phyloP scores from a whole-genome alignment of 2,113 vertebrate genomes.

The Phalacrocorax carbo region DNA sequence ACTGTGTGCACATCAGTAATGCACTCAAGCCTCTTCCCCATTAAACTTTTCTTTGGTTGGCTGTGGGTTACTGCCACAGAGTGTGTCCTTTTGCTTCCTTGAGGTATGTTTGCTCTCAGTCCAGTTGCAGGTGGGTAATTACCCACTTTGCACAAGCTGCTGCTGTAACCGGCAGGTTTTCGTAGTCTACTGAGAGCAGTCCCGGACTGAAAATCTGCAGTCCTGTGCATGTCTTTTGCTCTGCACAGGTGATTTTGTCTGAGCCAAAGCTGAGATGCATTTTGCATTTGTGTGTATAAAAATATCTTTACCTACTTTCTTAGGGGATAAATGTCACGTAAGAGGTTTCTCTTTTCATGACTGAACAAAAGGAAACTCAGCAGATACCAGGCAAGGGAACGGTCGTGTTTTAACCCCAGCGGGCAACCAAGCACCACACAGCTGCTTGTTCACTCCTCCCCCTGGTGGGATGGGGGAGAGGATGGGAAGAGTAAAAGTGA shows the following conservation, averaged over 20 bases:
- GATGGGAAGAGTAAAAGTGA: too few species aligned
- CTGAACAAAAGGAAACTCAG: neutral
- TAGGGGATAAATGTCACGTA: neutral
- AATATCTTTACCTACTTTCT: neutral
- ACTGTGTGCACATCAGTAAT: neutral
- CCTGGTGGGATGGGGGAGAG: too few species aligned
- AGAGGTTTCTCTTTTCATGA: neutral
- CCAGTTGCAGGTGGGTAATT: neutral
- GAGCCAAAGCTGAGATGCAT: neutral
- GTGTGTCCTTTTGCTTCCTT: neutral
- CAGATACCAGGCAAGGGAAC: neutral
- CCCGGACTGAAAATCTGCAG: neutral
- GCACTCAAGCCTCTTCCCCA: neutral
- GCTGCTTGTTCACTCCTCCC: too few species aligned
- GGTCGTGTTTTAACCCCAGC: too few species aligned
- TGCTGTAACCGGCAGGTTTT: neutral
- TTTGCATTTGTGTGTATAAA: conserved; percentile 6
- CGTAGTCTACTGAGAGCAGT: neutral
- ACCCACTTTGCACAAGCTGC: neutral
- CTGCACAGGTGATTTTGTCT: neutral
- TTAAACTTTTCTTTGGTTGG: neutral
- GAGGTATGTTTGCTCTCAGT: neutral
- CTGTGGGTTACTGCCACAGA: neutral
- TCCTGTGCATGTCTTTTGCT: neutral
- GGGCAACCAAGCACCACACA: too few species aligned